Conservation (phyloP, 2,888 invertebrate genomes). For the Microchrysa polita region DNA sequence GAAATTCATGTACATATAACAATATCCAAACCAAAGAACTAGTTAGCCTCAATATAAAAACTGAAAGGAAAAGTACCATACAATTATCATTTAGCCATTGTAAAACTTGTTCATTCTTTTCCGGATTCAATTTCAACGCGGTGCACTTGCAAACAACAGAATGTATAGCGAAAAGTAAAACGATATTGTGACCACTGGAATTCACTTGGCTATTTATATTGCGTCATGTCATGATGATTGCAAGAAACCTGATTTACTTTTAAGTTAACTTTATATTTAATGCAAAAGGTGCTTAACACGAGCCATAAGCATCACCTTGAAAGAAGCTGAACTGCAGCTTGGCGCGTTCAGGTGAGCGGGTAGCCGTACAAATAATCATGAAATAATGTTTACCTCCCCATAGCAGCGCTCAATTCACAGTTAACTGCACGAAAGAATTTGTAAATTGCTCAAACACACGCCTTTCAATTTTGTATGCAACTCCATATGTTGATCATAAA, state of each 20-base stretch:
- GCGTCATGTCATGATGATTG: slow-evolving; percentile 29
- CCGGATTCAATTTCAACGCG: slow-evolving; percentile 35
- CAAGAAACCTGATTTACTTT: slow-evolving; percentile 18
- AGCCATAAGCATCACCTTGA: slow-evolving; percentile 24
- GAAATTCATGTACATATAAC: too few species aligned
- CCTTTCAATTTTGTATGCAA: slow-evolving; percentile 20
- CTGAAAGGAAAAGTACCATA: slow-evolving; percentile 29
- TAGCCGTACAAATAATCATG: too few species aligned
- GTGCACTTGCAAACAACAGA: neutral
- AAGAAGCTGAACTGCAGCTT: slow-evolving; percentile 16
- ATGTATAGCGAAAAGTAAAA: slow-evolving; percentile 23
- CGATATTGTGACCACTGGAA: slow-evolving; percentile 21
- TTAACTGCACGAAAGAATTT: neutral
- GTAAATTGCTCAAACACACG: neutral
- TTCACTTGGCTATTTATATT: slow-evolving; percentile 16
- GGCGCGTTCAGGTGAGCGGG: neutral
- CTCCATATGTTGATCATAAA: slow-evolving; percentile 7
- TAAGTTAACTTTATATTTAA: neutral
- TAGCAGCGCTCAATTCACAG: too few species aligned
- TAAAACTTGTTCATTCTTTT: slow-evolving; percentile 24
- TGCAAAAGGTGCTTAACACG: slow-evolving; percentile 20
- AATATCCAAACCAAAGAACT: slow-evolving; percentile 16
- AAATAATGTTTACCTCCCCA: neutral
- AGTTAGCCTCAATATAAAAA: slow-evolving; percentile 3
- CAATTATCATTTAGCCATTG: slow-evolving; percentile 4